These are phyloP conservation scores for Orius laevigatus DNA, from an alignment of 1,140 invertebrate species.

Conservation along the genomic window DNA sequence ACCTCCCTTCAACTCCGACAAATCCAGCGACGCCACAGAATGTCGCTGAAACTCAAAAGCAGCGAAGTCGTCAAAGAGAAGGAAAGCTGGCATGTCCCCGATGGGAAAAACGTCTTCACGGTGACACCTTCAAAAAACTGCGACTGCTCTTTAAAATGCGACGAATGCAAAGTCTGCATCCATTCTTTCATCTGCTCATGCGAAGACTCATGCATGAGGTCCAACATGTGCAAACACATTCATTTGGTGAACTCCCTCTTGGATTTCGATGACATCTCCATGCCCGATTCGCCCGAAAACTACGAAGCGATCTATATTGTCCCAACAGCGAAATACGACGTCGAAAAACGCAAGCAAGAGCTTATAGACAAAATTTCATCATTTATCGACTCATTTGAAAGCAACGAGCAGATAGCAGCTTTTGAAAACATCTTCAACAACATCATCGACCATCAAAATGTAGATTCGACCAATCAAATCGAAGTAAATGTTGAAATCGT, in stretches of 20 bases:
- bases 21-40: neutral
- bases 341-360: too few relatives aligned
- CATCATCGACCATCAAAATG: too few relatives aligned
- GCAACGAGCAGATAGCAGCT: too few relatives aligned
- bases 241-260: neutral
- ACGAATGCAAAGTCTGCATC: constrained; percentile 9
- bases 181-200: constrained; percentile 10
- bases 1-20: neutral
- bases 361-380: too few relatives aligned
- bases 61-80: neutral
- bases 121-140: neutral
- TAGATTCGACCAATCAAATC: too few relatives aligned
- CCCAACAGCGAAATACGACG: too few relatives aligned
- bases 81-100: neutral
- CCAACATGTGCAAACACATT: constrained; percentile 13
- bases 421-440: too few relatives aligned
- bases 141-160: constrained; percentile 8
- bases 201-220: constrained; percentile 7
- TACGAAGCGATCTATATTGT: too few relatives aligned
- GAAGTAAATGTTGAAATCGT: too few relatives aligned
- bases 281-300: too few relatives aligned
- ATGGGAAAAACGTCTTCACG: neutral
- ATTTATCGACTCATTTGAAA: too few relatives aligned
- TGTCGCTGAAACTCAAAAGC: neutral
- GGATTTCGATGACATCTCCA: too few relatives aligned